A percentile compares a stretch with the other conserved stretches of the same genome.
phyloP scores from a whole-genome alignment of 1,140 invertebrate genomes.

The Mizuhopecten yessoensis region DNA sequence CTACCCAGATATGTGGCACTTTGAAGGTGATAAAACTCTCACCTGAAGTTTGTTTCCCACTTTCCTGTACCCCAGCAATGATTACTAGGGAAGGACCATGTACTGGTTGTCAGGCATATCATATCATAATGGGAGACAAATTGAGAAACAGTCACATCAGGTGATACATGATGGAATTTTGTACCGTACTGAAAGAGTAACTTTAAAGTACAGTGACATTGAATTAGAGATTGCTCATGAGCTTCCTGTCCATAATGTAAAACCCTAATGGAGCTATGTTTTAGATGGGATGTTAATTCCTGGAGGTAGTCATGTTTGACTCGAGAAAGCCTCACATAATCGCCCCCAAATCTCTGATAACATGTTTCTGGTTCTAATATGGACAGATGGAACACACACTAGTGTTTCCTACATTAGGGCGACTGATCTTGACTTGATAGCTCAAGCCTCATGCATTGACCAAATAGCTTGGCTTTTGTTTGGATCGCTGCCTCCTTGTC shows the following conservation, averaged over 20 bases:
- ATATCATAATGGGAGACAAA: neutral
- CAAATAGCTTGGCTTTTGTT: too few species aligned
- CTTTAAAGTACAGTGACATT: neutral
- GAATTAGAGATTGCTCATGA: neutral
- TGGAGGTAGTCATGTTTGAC: neutral
- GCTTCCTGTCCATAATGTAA: neutral
- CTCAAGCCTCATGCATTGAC: too few species aligned
- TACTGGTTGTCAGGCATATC: neutral
- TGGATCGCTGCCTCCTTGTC: too few species aligned
- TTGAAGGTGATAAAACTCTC: slow-evolving; percentile 33
- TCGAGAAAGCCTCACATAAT: neutral
- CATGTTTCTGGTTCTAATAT: too few species aligned
- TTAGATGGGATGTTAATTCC: neutral
- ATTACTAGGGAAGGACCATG: neutral
- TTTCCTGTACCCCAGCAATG: neutral
- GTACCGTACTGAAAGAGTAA: neutral
- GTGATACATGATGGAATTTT: neutral
- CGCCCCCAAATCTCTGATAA: neutral
- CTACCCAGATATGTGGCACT: neutral
- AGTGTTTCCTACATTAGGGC: neutral
- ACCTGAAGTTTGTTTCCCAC: neutral
- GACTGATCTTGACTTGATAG: too few species aligned
- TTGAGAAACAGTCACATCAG: neutral
- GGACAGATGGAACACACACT: too few species aligned
- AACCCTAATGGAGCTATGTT: neutral